Evolutionary conservation across 2,113 vertebrate species (phyloP), one percentile per base, ranked within the genome.

Genomic region (Thalassarche chlororhynchos): DNA sequence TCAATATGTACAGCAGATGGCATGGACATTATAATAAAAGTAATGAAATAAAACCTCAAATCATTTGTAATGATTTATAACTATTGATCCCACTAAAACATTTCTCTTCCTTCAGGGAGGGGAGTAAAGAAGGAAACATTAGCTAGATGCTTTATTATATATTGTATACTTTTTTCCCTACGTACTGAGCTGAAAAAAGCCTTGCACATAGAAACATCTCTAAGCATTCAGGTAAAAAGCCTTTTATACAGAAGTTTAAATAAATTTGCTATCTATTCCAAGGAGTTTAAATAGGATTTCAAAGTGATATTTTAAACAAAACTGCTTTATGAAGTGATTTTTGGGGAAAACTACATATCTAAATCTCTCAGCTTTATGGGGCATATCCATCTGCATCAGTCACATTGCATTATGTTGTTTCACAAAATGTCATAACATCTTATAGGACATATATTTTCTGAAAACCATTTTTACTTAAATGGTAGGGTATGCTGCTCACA

Each of bases 1-100:
- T 55, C 95, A 89, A 91, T 88, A 94, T 74, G 92, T 96, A 97
- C 74, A 94, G 46, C 95, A 70, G 96, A 93, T 97, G 86, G 92
- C 65, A 95, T n/a, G 68, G 34, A 94, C 89, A 68, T 95, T 70
- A 95, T 85, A 93, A 94, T 58, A 71, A 93, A 88, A 88, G 88
- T 46, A 88, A 84, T 88, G 61, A 96, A 97, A 96, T 96, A 91
- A 97, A 97, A 77, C 57, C 78, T 92, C 60, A 78, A 91, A 96
- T 91, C 40, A 62, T 84, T 87, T 92, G 68, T 82, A 57, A 84
- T 74, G 93, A 95, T 95, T 89, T 87, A 82, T 82, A 84, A 32
- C 49, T 93, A 97, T 95, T 65, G 95, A 96, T 96, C 69, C 44
- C 40, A n/a, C 93, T 84, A 96, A 95, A 97, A 74, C 69, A 52